A percentile compares a stretch with the other conserved stretches of the same genome.
These are phyloP conservation scores for Tragelaphus imberbis DNA, from an alignment of 2,113 vertebrate genomes.

Conservation along the genomic window DNA sequence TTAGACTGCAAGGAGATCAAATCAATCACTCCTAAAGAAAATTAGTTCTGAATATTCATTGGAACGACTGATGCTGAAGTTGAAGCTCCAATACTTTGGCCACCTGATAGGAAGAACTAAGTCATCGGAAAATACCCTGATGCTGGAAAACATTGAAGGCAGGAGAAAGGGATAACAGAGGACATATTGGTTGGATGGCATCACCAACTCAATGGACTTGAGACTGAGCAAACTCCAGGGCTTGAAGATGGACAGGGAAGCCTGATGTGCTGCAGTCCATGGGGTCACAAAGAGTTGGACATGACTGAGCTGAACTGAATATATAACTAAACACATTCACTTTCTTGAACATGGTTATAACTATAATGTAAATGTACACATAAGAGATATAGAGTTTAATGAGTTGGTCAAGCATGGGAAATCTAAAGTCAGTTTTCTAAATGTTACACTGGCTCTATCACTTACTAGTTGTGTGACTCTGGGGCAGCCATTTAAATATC, in stretches of 20 bases:
- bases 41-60: not conserved
- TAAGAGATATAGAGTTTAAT: not conserved
- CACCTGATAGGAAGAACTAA: not conserved
- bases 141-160: not conserved
- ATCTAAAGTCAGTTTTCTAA: not conserved
- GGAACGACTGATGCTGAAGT: not conserved
- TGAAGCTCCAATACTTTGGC: not conserved
- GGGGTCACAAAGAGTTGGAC: not conserved
- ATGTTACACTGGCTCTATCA: not conserved
- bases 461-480: not conserved
- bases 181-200: not conserved
- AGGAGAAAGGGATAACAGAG: not conserved
- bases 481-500: not conserved
- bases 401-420: not conserved
- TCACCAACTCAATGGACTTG: not conserved
- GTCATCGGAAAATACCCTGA: not conserved
- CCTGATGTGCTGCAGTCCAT: not conserved
- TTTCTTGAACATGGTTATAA: not conserved
- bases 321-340: not conserved
- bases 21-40: not conserved
- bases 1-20: not conserved
- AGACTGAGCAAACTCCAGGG: not conserved
- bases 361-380: not conserved
- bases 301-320: not conserved
- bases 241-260: not conserved